Evolutionary conservation across 2,888 invertebrate species (phyloP).

Genomic region (Caenorhabditis sp.): DNA sequence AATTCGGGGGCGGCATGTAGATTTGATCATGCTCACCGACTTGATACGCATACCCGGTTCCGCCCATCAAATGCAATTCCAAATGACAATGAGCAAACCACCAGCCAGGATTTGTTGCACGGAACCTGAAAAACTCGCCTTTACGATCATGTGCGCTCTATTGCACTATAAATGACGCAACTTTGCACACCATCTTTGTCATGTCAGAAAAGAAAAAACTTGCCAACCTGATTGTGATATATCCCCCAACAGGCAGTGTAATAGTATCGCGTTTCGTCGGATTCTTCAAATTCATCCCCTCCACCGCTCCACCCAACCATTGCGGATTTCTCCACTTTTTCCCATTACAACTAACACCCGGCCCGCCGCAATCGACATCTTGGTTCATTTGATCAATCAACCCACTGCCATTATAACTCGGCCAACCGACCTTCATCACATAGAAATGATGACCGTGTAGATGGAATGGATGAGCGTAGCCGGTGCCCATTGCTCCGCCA

Average conservation of each 20-base stretch:
- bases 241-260: slow-evolving; percentile 70
- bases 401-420: slow-evolving; percentile 52
- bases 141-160: no score
- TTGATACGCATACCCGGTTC: slow-evolving; percentile 67
- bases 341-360: slow-evolving; percentile 39
- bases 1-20: slow-evolving; percentile 54
- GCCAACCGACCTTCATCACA: slow-evolving; percentile 65
- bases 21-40: slow-evolving; percentile 63
- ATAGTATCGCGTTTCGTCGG: slow-evolving; percentile 70
- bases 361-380: slow-evolving; percentile 27
- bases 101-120: slow-evolving; percentile 70
- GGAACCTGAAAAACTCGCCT: slow-evolving; percentile 59
- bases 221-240: slow-evolving; percentile 64
- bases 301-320: slow-evolving; percentile 57
- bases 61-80: slow-evolving; percentile 69
- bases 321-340: slow-evolving; percentile 33
- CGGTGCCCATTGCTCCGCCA: slow-evolving; percentile 54
- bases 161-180: not conserved
- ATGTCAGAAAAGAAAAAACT: not conserved
- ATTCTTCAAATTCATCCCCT: slow-evolving; percentile 55
- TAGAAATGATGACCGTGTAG: slow-evolving; percentile 66
- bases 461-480: slow-evolving; percentile 66
- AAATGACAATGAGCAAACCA: slow-evolving; percentile 68
- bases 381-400: slow-evolving; percentile 58
- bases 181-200: not conserved